These are phyloP conservation scores for Copsychus sechellarum DNA, from an alignment of 2,113 vertebrate genomes.

Conservation along the genomic window DNA sequence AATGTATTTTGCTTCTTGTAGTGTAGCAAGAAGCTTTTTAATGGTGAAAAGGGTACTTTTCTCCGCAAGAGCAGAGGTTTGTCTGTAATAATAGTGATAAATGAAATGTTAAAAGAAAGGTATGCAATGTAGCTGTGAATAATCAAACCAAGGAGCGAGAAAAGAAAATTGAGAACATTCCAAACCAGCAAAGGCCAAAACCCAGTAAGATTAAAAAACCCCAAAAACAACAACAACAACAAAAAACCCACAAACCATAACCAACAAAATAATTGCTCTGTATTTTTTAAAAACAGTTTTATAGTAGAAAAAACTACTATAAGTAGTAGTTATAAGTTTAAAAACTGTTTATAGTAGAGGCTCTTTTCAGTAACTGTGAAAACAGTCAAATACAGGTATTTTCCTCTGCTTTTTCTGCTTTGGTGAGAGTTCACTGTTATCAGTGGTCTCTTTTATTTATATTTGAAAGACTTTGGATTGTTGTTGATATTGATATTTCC, in stretches of 20 bases:
- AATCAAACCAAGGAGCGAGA: not conserved
- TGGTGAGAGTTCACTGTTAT: not conserved
- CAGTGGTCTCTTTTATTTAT: not conserved
- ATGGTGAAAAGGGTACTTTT: not conserved
- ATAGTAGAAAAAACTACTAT: no score
- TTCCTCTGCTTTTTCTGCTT: not conserved
- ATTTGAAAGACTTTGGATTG: not conserved
- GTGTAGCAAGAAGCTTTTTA: not conserved
- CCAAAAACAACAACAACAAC: not conserved
- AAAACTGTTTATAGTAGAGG: not conserved
- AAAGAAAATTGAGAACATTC: not conserved
- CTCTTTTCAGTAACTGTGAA: not conserved
- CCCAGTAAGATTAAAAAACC: not conserved
- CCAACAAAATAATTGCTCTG: accelerated
- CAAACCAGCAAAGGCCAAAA: not conserved
- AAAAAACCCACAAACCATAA: not conserved
- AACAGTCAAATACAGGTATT: not conserved
- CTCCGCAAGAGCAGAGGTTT: not conserved
- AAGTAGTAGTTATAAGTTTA: no score
- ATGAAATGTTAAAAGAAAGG: not conserved
- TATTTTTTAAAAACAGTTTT: not conserved
- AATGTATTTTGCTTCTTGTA: not conserved
- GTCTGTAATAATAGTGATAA: not conserved
- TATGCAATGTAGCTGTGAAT: not conserved
- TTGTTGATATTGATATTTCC: not conserved